These are phyloP conservation scores for Trochalopteron elliotii DNA, from an alignment of 2,113 vertebrate species.

Conservation along the genomic window DNA sequence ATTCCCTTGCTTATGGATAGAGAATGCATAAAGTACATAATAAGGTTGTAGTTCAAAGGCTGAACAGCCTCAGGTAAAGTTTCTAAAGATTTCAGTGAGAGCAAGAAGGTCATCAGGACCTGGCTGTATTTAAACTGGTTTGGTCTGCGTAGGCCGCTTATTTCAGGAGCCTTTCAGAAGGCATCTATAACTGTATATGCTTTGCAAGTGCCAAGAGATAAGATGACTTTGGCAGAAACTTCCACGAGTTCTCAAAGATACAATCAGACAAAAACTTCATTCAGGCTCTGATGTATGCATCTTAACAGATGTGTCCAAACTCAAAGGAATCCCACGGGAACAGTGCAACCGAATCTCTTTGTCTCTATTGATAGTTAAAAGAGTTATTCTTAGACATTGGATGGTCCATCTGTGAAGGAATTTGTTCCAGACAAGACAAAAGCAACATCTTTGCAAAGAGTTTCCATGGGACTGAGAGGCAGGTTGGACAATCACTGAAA, in stretches of 20 bases:
- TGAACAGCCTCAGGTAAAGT: background rate
- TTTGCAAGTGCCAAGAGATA: slow-evolving; percentile 67
- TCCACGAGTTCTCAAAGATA: slow-evolving; percentile 70
- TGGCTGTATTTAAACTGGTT: slow-evolving; percentile 34
- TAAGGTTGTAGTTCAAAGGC: background rate
- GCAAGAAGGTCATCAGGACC: background rate
- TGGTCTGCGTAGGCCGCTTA: background rate
- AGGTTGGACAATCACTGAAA: slow-evolving; percentile 61
- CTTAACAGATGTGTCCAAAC: slow-evolving; percentile 79
- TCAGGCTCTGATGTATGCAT: slow-evolving; percentile 73
- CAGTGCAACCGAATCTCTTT: slow-evolving; percentile 74
- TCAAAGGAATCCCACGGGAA: slow-evolving; percentile 75
- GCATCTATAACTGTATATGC: slow-evolving; percentile 50
- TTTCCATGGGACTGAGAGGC: slow-evolving; percentile 65
- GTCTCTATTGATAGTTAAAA: slow-evolving; percentile 75
- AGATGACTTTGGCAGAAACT: slow-evolving; percentile 72
- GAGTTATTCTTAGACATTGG: slow-evolving; percentile 77
- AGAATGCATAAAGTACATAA: background rate
- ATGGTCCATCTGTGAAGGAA: slow-evolving; percentile 74
- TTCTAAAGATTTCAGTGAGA: background rate
- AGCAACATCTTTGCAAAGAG: slow-evolving; percentile 62
- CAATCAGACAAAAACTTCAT: slow-evolving; percentile 76
- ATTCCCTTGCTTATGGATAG: slow-evolving; percentile 32
- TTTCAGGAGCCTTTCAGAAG: slow-evolving; percentile 58
- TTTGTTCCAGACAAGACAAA: slow-evolving; percentile 72